Evolutionary conservation across 2,113 vertebrate species (phyloP), one percentile per base, ranked within the genome.

Genomic region (Nesoenas mayeri): DNA sequence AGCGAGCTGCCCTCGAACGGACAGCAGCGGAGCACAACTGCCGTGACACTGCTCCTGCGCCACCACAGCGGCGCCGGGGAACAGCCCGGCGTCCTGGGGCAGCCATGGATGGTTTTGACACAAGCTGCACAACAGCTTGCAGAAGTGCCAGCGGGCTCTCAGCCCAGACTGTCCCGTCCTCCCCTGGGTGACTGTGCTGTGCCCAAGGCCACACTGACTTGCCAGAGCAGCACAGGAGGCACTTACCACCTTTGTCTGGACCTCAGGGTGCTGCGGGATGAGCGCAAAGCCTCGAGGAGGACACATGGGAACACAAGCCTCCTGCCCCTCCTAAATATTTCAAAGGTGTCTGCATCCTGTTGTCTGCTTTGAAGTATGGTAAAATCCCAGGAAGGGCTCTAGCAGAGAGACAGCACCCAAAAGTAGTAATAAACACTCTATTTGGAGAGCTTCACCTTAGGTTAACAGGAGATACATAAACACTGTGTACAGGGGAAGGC

Each of bases 351-450:
- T 56, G 61, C 61, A 60, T 60, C 66, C 88, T 74, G 56, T 50
- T 54, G 61, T 65, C 34, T 32, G 44, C 62, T 79, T 53, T 62
- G 64, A 80, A 91, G 83, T 5, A 57, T 13, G 66, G 54, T 60
- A 79, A 86, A 60, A 79, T 40, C 58, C 66, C 78, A 86, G 51
- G 50, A 78, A 81, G 36, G n/a, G 54, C 65, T 64, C 28, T 28
- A 79, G 66, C 66, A 86, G 62, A 91, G 13, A 91, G 31, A 79
- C 61, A 89, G 80, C 50, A 91, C 77, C 85, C 91, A 70, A 7
- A 36, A 85, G 34, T 93, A 86, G 89, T 86, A 95, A 91, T 56
- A 91, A 81, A 95, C 94, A 91, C 85, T 91, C 91, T 94, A 95
- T 94, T 93, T 82, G 81, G 91, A 93, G 91, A 95, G 85, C 85